Base-by-base conservation (phyloP, 2,797 vertebrate genomes). In the Spheniscus humboldti region DNA sequence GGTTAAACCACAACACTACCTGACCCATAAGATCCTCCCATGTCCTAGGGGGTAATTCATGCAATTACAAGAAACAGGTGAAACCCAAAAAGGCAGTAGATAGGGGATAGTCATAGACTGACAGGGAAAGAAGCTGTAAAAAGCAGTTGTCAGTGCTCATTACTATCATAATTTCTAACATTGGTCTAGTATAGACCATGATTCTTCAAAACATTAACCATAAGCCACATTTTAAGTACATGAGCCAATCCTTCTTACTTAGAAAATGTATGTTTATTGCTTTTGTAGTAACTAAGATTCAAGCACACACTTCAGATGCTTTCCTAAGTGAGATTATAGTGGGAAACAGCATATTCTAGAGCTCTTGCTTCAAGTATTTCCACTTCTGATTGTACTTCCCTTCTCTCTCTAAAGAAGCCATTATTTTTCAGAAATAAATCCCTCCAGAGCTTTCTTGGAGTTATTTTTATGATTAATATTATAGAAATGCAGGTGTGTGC, bases 351-450 rank as follows among this genome's bases (percentile, higher is more conserved):
- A 31, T 52, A 73, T 86, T 88, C 50, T 62, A 90, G 56, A 82
- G 84, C 55, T 79, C 80, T 87, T 83, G 35, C 45, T 93, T 82
- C n/a, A 85, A 92, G 81, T 77, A 84, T 53, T 89, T 80, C 68
- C 48, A 77, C 71, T 91, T 88, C 60, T 89, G 84, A 82, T 91
- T 85, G 45, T 74, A 67, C 57, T 88, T 92, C n/a, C 50, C 39
- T 33, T 83, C 15, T 41, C 23, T 43, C 39, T 80, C 52, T 86
- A 55, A 55, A 83, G 69, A 87, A 85, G 37, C 1, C 14, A 39
- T 92, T 79, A 80, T 83, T 91, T 83, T 74, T 91, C 81, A 78
- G 64, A 88, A 94, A 86, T 31, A 62, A 91, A 90, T 45, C 37
- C 64, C 64, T 76, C 41, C 47, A 80, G 78, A 92, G 81, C 35